Percentiles rank a stretch among this genome's conserved stretches.
phyloP scores from a whole-genome alignment of 2,888 invertebrate species.

The Acrobasis repandana region DNA sequence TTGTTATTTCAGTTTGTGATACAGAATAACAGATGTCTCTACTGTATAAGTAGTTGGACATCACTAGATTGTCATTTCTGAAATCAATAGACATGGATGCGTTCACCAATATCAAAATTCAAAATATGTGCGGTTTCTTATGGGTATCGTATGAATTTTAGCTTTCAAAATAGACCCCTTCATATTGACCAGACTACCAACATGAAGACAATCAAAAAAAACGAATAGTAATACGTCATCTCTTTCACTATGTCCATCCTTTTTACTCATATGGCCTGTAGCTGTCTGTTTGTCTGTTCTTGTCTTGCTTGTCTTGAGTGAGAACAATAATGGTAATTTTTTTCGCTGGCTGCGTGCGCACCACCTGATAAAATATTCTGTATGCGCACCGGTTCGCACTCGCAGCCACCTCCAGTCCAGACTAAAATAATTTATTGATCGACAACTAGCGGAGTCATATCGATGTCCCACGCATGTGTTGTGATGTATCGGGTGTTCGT shows the following conservation, averaged over 20 bases:
- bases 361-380: no score
- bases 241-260: no score
- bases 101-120: not conserved
- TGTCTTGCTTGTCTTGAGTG: not conserved
- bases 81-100: not conserved
- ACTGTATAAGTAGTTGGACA: not conserved
- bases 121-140: no score
- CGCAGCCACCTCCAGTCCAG: not conserved
- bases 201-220: no score
- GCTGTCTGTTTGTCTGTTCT: not conserved
- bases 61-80: not conserved
- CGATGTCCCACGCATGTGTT: constrained; percentile 2
- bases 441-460: not conserved
- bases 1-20: not conserved
- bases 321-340: no score
- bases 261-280: no score
- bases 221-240: no score
- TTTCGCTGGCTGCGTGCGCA: no score
- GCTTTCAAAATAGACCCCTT: no score
- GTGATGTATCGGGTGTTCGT: not conserved
- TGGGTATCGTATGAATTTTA: no score
- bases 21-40: not conserved
- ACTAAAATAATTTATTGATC: constrained; percentile 14
- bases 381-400: not conserved
- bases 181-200: no score